A percentile compares a stretch with the other conserved stretches of the same genome.
phyloP scores from a whole-genome alignment of 2,113 vertebrate genomes.

The Philantomba maxwellii region DNA sequence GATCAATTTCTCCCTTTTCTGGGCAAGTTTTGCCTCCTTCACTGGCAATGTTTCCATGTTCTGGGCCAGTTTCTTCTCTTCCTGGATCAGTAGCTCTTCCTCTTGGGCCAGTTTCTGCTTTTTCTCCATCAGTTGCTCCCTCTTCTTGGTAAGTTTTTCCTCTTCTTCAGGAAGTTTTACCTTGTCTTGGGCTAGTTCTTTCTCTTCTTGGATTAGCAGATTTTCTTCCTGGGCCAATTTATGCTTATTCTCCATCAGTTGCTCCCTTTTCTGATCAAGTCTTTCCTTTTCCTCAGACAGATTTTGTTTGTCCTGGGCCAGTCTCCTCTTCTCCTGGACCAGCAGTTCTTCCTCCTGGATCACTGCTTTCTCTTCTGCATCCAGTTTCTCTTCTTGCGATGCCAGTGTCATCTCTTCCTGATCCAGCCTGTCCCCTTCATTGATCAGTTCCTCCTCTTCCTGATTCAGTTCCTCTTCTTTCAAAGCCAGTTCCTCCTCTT shows the following conservation, averaged over 20 bases:
- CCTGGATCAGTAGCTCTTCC: not conserved
- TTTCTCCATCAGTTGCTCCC: not conserved
- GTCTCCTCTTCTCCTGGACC: conserved; percentile 1
- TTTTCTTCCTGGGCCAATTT: not conserved
- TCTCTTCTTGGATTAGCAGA: conserved; percentile 27
- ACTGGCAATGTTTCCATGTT: not conserved
- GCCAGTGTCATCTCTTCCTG: not conserved
- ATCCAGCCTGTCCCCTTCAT: not conserved
- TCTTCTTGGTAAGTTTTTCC: not conserved
- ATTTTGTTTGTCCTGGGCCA: not conserved
- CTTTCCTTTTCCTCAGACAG: not conserved
- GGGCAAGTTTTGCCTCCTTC: not conserved
- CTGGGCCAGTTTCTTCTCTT: not conserved
- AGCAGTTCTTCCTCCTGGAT: conserved; percentile 18
- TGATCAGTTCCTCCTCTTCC: not conserved
- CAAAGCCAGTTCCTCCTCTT: not conserved
- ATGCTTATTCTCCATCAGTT: not conserved
- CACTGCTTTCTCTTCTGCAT: not conserved
- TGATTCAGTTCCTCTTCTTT: conserved; percentile 15
- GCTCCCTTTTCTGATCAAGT: not conserved
- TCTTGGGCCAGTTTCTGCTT: conserved; percentile 6
- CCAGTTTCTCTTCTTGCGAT: not conserved
- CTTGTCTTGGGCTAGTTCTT: not conserved
- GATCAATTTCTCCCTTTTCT: not conserved
- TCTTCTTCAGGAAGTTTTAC: not conserved